Conservation (phyloP, 2,888 invertebrate species). For the Limnephilus rhombicus region DNA sequence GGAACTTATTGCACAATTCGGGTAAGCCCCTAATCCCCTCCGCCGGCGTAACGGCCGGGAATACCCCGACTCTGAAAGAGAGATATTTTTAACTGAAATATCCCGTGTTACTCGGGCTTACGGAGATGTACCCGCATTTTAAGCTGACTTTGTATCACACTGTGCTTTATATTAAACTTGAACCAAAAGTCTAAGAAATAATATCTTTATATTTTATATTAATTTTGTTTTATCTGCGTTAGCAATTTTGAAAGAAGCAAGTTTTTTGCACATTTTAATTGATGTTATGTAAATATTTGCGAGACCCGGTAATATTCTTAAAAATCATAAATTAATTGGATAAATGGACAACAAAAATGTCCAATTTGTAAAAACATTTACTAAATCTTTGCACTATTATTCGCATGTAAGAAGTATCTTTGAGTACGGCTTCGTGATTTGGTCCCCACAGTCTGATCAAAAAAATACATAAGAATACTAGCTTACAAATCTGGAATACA, state of each 20-base stretch:
- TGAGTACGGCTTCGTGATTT: no score
- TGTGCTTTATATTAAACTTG: not conserved
- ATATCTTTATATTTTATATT: not conserved
- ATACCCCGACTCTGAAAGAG: constrained; percentile 8
- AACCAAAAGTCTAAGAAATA: not conserved
- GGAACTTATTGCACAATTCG: constrained; percentile 65
- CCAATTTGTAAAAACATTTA: no score
- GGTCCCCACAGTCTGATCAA: no score
- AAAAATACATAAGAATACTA: no score
- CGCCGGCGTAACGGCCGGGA: constrained; percentile 22
- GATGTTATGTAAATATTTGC: no score
- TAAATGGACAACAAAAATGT: no score
- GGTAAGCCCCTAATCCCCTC: constrained; percentile 58
- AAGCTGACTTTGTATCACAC: constrained; percentile 1
- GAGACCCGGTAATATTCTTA: no score
- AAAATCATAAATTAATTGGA: no score
- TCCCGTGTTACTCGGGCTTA: not conserved
- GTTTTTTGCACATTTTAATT: no score
- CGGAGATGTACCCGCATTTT: constrained; percentile 1
- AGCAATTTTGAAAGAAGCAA: not conserved
- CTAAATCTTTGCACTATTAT: no score
- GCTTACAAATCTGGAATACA: no score
- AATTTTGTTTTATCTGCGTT: not conserved
- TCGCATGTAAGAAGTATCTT: no score
- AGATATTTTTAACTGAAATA: not conserved